Evolutionary conservation across 2,113 vertebrate genomes (phyloP).

Genomic region (Eonycteris spelaea): DNA sequence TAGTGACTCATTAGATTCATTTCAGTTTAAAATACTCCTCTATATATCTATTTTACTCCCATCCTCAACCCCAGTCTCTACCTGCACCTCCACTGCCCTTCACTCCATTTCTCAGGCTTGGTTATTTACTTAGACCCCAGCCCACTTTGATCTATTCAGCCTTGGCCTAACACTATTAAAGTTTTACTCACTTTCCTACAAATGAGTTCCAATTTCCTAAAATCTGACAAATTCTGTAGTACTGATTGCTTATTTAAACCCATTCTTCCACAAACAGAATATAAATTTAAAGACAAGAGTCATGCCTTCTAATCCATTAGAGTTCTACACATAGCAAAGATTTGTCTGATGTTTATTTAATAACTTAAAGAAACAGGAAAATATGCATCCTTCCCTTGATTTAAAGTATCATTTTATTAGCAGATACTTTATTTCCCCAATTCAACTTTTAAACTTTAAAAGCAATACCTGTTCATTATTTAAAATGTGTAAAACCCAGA

Average conservation of each 20-base stretch:
- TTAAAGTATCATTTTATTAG: not conserved
- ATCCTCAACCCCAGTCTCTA: not conserved
- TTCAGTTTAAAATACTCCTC: not conserved
- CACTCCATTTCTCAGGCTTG: not conserved
- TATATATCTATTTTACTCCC: not conserved
- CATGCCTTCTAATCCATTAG: not conserved
- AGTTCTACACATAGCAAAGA: not conserved
- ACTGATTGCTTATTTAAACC: not conserved
- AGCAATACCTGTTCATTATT: not conserved
- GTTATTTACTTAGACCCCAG: not conserved
- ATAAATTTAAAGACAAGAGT: not conserved
- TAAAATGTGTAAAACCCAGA: not conserved
- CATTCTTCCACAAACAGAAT: not conserved
- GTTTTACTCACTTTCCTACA: not conserved
- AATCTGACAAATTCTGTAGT: not conserved
- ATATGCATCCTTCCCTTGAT: not conserved
- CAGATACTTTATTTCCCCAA: not conserved
- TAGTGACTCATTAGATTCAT: not conserved
- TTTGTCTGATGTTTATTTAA: not conserved
- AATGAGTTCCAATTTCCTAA: not conserved
- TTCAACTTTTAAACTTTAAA: not conserved
- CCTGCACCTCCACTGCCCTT: not conserved
- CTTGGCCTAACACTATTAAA: not conserved
- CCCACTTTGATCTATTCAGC: not conserved
- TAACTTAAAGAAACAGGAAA: not conserved